A percentile compares a stretch with the other conserved stretches of the same genome.
These are phyloP conservation scores for Strix aluco DNA, from an alignment of 2,113 vertebrate species.

Conservation along the genomic window DNA sequence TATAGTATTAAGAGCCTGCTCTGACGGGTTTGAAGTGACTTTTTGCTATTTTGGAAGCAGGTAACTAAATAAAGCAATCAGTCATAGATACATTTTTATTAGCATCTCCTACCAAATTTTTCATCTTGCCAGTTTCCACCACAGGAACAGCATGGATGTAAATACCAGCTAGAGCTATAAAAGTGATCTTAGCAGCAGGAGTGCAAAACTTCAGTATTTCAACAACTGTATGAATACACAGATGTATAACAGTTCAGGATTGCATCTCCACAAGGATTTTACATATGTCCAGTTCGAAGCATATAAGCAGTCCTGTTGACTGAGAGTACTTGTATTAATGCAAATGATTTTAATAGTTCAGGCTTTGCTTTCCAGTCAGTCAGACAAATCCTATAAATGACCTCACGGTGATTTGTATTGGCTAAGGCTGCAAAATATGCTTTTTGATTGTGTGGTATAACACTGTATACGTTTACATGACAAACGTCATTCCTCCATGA, in stretches of 20 bases:
- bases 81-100: neutral
- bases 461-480: neutral
- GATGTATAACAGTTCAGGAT: neutral
- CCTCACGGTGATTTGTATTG: neutral
- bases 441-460: neutral
- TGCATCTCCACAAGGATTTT: neutral
- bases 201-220: neutral
- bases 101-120: neutral
- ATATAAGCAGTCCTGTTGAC: neutral
- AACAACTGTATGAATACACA: neutral
- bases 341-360: neutral
- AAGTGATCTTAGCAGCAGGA: neutral
- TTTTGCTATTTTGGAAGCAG: neutral
- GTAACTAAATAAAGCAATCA: neutral
- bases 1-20: neutral
- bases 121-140: neutral
- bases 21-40: neutral
- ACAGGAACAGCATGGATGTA: neutral
- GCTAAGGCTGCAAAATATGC: neutral
- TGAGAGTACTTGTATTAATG: neutral
- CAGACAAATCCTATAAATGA: neutral
- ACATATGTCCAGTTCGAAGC: neutral
- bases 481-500: neutral
- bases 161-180: neutral
- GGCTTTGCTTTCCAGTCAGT: neutral